Evolutionary conservation across 2,113 vertebrate genomes (phyloP), one percentile per base, ranked within the genome.

Genomic region (Mustela nigripes): DNA sequence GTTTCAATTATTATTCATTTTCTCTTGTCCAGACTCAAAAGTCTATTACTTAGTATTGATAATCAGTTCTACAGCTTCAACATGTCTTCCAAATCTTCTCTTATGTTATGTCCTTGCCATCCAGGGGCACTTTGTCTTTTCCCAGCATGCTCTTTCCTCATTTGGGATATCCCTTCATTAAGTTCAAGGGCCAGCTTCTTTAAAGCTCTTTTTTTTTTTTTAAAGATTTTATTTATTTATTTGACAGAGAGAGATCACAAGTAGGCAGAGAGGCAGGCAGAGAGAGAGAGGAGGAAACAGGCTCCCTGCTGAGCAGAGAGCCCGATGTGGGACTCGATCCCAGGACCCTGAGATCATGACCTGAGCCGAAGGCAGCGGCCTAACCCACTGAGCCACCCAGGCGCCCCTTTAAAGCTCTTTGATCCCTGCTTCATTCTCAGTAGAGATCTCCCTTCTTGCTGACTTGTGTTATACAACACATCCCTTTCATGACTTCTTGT

Each of bases 21-120:
- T 80, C 31, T 93, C 67, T 85, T 91, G n/a, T 53, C 22, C 89
- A 56, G 8, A 83, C 31, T 82, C 15, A 94, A 84, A 96, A 83
- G 80, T 60, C 3, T 53, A 45, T 58, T 79, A 62, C 48, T 62
- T 95, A 24, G 14, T 76, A 39, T 89, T 85, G 21, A 79, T 69
- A 73, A 88, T 83, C 11, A 36, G 6, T 89, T 87, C 8, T 89
- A 84, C 90, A 62, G 39, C n/a, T 12, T 33, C 63, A 36, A 16
- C 2, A 2, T 79, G 12, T 67, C 39, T 91, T 88, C 60, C n/a
- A 95, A 42, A 85, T 76, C 18, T 36, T 97, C 10, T 42, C 22
- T 85, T n/a, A 19, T 21, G 10, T 28, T n/a, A 28, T 36, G 11
- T 50, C 89, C 65, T 88, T 91, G 24, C 18, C 67, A 95, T 31